These are phyloP conservation scores for Phaedon cochleariae DNA, from an alignment of 2,888 invertebrate species.

Conservation along the genomic window DNA sequence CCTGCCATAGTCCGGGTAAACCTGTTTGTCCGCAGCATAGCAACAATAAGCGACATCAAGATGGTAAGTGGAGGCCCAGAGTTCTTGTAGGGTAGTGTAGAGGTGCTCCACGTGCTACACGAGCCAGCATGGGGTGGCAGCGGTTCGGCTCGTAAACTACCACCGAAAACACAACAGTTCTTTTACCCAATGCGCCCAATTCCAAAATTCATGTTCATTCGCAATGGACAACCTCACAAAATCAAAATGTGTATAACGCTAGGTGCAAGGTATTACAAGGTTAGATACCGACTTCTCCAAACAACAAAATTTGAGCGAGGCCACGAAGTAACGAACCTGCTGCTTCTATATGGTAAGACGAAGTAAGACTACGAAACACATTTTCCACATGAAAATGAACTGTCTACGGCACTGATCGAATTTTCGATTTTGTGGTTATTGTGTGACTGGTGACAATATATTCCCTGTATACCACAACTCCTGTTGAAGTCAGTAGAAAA, in stretches of 20 bases:
- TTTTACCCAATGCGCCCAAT: slow-evolving; percentile 11
- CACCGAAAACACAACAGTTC: slow-evolving; percentile 36
- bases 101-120: slow-evolving; percentile 56
- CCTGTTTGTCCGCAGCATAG: slow-evolving; percentile 97
- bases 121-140: slow-evolving; percentile 58
- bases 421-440: no score
- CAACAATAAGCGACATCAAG: slow-evolving; percentile 98
- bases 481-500: no score
- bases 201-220: not conserved
- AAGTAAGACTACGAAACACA: no score
- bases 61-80: slow-evolving; percentile 84
- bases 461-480: no score
- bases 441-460: no score
- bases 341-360: no score
- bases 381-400: not conserved
- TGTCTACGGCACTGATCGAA: not conserved
- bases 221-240: no score
- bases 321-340: no score
- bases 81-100: slow-evolving; percentile 59
- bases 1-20: slow-evolving; percentile 97
- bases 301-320: no score
- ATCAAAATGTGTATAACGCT: no score
- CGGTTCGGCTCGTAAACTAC: slow-evolving; percentile 37
- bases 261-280: no score
- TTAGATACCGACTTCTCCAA: no score